phyloP scores from a whole-genome alignment of 2,797 vertebrate genomes.

The Artibeus lituratus region DNA sequence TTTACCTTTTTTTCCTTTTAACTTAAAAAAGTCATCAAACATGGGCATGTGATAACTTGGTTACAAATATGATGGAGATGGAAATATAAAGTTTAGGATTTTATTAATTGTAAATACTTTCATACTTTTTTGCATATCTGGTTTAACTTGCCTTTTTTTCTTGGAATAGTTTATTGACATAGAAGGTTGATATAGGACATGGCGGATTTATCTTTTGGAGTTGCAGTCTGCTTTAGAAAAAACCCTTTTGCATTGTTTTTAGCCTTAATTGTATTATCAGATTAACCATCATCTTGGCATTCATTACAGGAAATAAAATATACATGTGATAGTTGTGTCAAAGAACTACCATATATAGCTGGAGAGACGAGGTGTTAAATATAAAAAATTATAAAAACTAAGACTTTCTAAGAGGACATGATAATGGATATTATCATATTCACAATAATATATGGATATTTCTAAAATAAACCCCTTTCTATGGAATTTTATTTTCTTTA shows the following conservation, averaged over 20 bases:
- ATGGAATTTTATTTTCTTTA: background rate
- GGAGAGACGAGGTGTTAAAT: background rate
- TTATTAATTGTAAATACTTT: background rate
- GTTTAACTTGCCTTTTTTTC: background rate
- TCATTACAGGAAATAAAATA: background rate
- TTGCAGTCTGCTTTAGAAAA: background rate
- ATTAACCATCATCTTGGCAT: background rate
- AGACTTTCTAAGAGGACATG: background rate
- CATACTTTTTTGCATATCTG: background rate
- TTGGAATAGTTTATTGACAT: background rate
- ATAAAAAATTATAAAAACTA: background rate
- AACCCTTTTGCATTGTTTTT: background rate
- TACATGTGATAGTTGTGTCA: background rate
- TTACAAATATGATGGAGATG: background rate
- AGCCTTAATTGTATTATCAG: background rate
- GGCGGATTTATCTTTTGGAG: background rate
- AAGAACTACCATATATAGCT: background rate
- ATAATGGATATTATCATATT: background rate
- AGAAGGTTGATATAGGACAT: background rate
- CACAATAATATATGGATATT: background rate
- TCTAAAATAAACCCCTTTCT: background rate
- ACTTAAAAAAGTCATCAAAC: background rate
- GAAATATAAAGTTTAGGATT: background rate
- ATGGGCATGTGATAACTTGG: background rate
- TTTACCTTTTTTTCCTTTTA: constrained; percentile 60